phyloP scores from a whole-genome alignment of 2,113 vertebrate species.

The Macrotus californicus region DNA sequence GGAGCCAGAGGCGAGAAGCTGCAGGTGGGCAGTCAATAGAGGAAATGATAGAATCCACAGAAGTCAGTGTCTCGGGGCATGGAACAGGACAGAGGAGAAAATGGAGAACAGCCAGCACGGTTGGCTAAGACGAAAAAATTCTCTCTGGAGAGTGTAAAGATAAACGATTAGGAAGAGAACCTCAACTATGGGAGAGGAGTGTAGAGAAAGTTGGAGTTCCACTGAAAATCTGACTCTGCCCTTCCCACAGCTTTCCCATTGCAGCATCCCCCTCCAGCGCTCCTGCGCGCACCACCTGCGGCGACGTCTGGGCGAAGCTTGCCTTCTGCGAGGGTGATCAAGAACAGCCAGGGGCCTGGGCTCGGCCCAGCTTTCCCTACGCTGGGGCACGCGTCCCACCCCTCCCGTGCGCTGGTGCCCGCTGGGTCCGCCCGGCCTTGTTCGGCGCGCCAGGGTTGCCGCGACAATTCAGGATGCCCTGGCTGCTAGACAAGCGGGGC shows the following conservation, averaged over 20 bases:
- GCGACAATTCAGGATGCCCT: conserved; percentile 1
- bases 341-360: conserved; percentile 44
- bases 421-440: background rate
- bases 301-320: accelerated
- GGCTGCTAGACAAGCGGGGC: conserved; percentile 41
- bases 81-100: too few relatives aligned
- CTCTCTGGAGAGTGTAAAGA: background rate
- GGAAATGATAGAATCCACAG: background rate
- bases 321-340: background rate
- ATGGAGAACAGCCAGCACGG: background rate
- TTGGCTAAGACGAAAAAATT: background rate
- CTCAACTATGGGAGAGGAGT: background rate
- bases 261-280: background rate
- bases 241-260: background rate
- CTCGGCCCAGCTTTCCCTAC: background rate
- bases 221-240: background rate
- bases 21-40: background rate
- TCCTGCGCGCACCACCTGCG: background rate
- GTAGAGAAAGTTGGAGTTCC: background rate
- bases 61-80: background rate
- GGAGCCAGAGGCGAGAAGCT: background rate
- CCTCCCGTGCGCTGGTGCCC: background rate
- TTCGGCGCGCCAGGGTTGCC: background rate
- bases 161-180: background rate
- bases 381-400: background rate